phyloP scores from a whole-genome alignment of 2,113 vertebrate genomes.

The Hippocampus guttulatus region DNA sequence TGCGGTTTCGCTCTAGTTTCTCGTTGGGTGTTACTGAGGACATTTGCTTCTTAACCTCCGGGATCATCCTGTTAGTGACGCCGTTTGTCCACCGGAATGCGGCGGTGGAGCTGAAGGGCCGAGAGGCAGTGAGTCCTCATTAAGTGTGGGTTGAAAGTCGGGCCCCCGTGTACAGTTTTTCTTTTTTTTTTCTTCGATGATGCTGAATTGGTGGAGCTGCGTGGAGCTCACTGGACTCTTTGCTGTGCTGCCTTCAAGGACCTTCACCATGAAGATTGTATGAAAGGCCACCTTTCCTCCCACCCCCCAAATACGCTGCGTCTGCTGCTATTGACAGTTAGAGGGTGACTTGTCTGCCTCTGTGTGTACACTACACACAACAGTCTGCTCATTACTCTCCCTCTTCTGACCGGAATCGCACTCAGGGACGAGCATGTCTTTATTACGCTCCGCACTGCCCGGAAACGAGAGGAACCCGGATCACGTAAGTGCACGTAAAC shows the following conservation, averaged over 20 bases:
- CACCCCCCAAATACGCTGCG: not conserved
- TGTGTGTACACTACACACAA: conserved; percentile 15
- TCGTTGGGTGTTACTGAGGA: not conserved
- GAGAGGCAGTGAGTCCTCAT: conserved; percentile 1
- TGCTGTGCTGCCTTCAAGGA: conserved; percentile 53
- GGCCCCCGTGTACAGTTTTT: not conserved
- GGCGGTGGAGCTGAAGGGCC: conserved; percentile 18
- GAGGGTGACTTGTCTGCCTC: conserved; percentile 8
- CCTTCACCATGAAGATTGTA: conserved; percentile 50
- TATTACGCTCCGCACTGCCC: conserved; percentile 70
- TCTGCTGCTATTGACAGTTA: conserved; percentile 27
- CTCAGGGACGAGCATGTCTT: conserved; percentile 72
- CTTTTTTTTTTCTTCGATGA: not conserved
- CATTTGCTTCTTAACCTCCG: conserved; percentile 10
- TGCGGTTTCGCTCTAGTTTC: not conserved
- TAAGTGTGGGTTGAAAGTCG: conserved; percentile 6
- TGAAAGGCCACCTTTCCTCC: conserved; percentile 20
- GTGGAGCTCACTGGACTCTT: conserved; percentile 27
- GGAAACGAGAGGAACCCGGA: conserved; percentile 72
- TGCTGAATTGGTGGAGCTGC: not conserved
- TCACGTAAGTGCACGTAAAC: conserved; percentile 65
- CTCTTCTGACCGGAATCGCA: conserved; percentile 29
- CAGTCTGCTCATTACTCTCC: conserved; percentile 5
- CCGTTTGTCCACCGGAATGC: conserved; percentile 29
- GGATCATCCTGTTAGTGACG: conserved; percentile 10